Conservation (phyloP, 2,888 invertebrate species). For the Lobophora halterata region DNA sequence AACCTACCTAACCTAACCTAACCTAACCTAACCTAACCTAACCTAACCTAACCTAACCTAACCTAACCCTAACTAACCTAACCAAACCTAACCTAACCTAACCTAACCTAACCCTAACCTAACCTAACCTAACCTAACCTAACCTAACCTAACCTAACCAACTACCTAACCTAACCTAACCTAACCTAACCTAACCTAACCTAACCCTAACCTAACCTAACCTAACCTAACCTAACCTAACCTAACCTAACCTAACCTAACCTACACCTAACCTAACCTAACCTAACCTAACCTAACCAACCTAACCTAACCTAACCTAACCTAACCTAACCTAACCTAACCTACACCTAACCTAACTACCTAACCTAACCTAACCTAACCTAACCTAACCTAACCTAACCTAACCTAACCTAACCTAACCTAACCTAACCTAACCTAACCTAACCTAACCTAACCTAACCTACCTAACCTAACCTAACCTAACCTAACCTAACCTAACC, state of each 20-base stretch:
- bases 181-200: slow-evolving; percentile 17
- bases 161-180: slow-evolving; percentile 17
- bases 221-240: slow-evolving; percentile 17
- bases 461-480: slow-evolving; percentile 28
- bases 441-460: slow-evolving; percentile 27
- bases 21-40: slow-evolving; percentile 31
- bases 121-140: slow-evolving; percentile 26
- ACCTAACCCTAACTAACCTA: slow-evolving; percentile 30
- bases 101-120: slow-evolving; percentile 25
- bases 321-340: slow-evolving; percentile 21
- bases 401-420: slow-evolving; percentile 20
- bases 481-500: slow-evolving; percentile 27
- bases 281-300: slow-evolving; percentile 21
- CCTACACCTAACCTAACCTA: slow-evolving; percentile 16
- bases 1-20: slow-evolving; percentile 31
- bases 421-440: slow-evolving; percentile 25
- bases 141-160: slow-evolving; percentile 17
- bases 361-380: slow-evolving; percentile 23
- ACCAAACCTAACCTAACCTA: slow-evolving; percentile 29
- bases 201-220: slow-evolving; percentile 19
- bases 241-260: slow-evolving; percentile 18
- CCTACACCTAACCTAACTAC: slow-evolving; percentile 23
- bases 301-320: slow-evolving; percentile 22
- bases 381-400: slow-evolving; percentile 10
- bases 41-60: slow-evolving; percentile 29